These are phyloP conservation scores for Aleadryas rufinucha DNA, from an alignment of 2,113 vertebrate species.

Conservation along the genomic window DNA sequence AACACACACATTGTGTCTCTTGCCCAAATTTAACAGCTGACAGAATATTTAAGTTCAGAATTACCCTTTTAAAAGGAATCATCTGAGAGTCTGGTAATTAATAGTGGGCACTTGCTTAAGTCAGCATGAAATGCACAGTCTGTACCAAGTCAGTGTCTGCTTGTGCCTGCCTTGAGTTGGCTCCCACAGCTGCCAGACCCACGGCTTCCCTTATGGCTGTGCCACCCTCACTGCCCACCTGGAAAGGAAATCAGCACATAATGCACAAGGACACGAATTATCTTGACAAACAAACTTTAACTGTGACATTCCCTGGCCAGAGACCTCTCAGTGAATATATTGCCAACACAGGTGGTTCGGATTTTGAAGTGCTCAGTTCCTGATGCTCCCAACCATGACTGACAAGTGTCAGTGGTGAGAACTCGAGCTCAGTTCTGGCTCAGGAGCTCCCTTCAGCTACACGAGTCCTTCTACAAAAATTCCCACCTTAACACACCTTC, in stretches of 20 bases:
- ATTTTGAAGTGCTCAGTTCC: not conserved
- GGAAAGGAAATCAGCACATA: not conserved
- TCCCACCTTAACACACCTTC: not conserved
- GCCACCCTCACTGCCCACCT: not conserved
- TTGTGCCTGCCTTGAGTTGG: not conserved
- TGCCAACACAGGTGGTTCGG: not conserved
- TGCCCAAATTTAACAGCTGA: not conserved
- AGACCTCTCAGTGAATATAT: not conserved
- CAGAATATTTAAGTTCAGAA: not conserved
- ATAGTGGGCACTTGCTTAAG: not conserved
- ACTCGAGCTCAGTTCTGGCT: not conserved
- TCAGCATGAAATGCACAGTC: not conserved
- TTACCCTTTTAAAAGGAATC: not conserved
- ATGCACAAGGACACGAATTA: accelerated
- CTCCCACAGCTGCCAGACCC: not conserved
- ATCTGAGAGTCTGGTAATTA: not conserved
- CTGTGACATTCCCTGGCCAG: not conserved
- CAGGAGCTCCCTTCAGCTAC: not conserved
- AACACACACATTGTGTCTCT: not conserved
- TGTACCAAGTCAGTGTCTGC: not conserved
- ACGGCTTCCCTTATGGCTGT: not conserved
- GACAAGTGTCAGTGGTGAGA: not conserved
- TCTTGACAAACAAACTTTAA: not conserved
- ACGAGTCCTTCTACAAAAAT: not conserved
- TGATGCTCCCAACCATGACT: not conserved